Conservation (phyloP, 2,888 invertebrate species). For the Patella pellucida region DNA sequence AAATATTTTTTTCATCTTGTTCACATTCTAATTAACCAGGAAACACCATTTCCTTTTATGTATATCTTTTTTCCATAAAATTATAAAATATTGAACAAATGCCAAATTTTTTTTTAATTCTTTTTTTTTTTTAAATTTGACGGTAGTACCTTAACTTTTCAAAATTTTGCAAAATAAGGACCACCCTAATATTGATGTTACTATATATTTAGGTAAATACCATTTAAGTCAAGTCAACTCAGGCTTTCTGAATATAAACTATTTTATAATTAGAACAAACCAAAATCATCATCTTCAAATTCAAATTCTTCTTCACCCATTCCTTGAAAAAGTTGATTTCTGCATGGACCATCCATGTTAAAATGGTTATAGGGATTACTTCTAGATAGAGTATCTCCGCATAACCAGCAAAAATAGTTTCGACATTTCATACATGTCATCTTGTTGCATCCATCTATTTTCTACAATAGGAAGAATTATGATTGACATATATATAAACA, state of each 20-base stretch:
- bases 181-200: too few species aligned
- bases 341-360: slow-evolving; percentile 72
- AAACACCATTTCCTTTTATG: too few species aligned
- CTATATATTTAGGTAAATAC: too few species aligned
- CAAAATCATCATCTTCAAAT: slow-evolving; percentile 22
- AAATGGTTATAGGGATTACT: slow-evolving; percentile 77
- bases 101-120: too few species aligned
- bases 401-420: slow-evolving; percentile 79
- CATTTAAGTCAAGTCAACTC: too few species aligned
- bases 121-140: too few species aligned
- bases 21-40: too few species aligned
- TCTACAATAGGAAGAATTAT: slow-evolving; percentile 71
- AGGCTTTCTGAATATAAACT: neutral
- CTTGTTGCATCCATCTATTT: slow-evolving; percentile 80
- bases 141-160: too few species aligned
- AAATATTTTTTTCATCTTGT: too few species aligned
- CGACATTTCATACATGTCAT: slow-evolving; percentile 78
- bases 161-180: too few species aligned
- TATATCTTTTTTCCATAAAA: too few species aligned
- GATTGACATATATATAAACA: neutral
- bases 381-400: slow-evolving; percentile 71
- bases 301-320: slow-evolving; percentile 38
- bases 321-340: slow-evolving; percentile 73
- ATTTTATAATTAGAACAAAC: neutral
- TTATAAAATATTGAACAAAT: too few species aligned